Conservation (phyloP, 2,113 vertebrate species). For the Diadophis punctatus region DNA sequence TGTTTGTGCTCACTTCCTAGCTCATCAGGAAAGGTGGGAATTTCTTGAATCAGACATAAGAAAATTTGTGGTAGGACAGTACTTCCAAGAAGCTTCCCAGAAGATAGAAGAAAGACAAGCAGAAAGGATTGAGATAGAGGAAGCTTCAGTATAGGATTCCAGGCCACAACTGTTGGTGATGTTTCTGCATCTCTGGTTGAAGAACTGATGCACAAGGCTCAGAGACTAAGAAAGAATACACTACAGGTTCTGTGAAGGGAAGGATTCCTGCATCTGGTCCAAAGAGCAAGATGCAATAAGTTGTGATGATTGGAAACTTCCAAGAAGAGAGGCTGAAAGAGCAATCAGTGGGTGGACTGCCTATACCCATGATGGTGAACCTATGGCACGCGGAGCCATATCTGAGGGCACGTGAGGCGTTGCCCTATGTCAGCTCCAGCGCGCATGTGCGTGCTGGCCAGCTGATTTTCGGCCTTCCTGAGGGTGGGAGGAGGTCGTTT, state of each 20-base stretch:
- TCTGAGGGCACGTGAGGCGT: too few relatives aligned
- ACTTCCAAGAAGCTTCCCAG: not conserved
- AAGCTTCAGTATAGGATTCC: not conserved
- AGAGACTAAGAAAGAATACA: not conserved
- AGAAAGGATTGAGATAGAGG: not conserved
- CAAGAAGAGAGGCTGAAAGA: not conserved
- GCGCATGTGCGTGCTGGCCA: too few relatives aligned
- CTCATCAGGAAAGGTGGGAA: not conserved
- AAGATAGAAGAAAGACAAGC: not conserved
- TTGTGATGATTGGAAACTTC: not conserved
- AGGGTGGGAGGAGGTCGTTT: too few relatives aligned
- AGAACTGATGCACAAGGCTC: not conserved
- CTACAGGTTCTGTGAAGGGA: not conserved
- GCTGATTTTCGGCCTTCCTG: too few relatives aligned
- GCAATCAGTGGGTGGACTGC: not conserved
- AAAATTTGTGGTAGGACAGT: not conserved
- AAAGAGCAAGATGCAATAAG: not conserved
- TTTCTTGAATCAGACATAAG: not conserved
- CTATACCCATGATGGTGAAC: too few relatives aligned
- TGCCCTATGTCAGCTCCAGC: too few relatives aligned
- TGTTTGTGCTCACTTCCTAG: too few relatives aligned
- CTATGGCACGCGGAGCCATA: too few relatives aligned
- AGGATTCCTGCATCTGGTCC: not conserved
- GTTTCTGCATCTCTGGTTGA: not conserved
- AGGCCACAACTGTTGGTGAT: not conserved